Evolutionary conservation across 1,140 invertebrate genomes (phyloP), one percentile per base, ranked within the genome.

Genomic region (Bicyclus anynana): DNA sequence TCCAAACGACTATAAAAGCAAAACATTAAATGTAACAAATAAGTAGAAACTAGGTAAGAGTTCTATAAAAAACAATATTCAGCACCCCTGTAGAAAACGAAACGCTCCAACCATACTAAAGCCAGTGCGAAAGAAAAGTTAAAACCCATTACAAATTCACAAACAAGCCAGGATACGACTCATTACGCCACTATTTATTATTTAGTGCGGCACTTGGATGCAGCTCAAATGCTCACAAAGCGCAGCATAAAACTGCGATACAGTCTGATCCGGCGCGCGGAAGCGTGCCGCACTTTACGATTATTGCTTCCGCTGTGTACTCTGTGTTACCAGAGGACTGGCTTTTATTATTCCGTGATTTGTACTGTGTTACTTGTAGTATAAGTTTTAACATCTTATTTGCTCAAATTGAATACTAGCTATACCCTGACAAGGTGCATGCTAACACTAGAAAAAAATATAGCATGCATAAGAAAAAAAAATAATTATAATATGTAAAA

Each of bases 261-360:
- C 65, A 63, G 52, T 13, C 20, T 65, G 38, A 51, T 52, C 50
- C 63, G 63, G 65, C 56, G 58, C 64, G 59, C 62, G 67, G 65
- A 74, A 77, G 63, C 69, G 59, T 67, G 60, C 59, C 64, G 62
- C 74, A 73, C 67, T 80, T 80, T 80, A 80, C 69, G 77, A 77
- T 73, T 80, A 80, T 80, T 77, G 66, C 74, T 75, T 75, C 72
- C 72, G 69, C 46, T 62, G 58, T 53, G 60, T 64, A 63, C 62
- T 59, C 59, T 57, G 67, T 59, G 70, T 60, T 63, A 65, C 62
- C 65, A 62, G 62, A 61, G 58, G 47, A 61, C 53, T 35, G 33
- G 40, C 66, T 33, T 74, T 77, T 77, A 74, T 72, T 76, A 66
- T 76, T 72, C n/a, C n/a, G n/a, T n/a, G n/a, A n/a, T n/a, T n/a